phyloP scores from a whole-genome alignment of 2,113 vertebrate species.

The Platysteira castanea region DNA sequence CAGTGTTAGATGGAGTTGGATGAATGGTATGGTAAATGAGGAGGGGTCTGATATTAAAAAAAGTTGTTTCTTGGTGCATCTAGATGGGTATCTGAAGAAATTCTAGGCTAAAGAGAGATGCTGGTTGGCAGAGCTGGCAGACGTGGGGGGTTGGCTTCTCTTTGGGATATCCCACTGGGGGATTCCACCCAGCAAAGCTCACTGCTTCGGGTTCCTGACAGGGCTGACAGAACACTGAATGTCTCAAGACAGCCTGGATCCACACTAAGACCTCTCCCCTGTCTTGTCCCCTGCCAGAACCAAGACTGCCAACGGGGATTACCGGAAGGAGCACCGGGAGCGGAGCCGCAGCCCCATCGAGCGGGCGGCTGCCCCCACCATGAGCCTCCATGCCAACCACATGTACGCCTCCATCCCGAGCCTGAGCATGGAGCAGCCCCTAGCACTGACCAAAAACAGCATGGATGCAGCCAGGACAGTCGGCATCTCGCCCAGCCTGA shows the following conservation, averaged over 20 bases:
- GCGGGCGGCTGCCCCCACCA: constrained; percentile 79
- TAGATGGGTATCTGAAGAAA: neutral
- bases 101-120: neutral
- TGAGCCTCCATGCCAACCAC: constrained; percentile 83
- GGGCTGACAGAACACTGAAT: fast-evolving
- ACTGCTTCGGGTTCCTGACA: neutral
- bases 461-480: constrained; percentile 78
- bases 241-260: neutral
- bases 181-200: neutral
- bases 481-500: constrained; percentile 75
- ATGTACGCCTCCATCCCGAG: constrained; percentile 86
- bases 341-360: constrained; percentile 92
- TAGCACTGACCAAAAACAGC: constrained; percentile 96
- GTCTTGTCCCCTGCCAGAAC: constrained; percentile 67
- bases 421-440: constrained; percentile 92
- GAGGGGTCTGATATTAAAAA: neutral
- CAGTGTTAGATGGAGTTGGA: neutral
- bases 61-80: neutral
- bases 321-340: constrained; percentile 88
- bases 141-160: neutral
- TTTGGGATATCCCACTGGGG: neutral
- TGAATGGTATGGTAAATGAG: neutral
- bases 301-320: constrained; percentile 91
- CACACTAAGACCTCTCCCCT: neutral
- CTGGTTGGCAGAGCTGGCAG: neutral